Percentiles rank a stretch among this genome's conserved stretches.
Evolutionary conservation across 64 coral and sea anemone species (phyloP).

Genomic region (Catalaphyllia jardinei): DNA sequence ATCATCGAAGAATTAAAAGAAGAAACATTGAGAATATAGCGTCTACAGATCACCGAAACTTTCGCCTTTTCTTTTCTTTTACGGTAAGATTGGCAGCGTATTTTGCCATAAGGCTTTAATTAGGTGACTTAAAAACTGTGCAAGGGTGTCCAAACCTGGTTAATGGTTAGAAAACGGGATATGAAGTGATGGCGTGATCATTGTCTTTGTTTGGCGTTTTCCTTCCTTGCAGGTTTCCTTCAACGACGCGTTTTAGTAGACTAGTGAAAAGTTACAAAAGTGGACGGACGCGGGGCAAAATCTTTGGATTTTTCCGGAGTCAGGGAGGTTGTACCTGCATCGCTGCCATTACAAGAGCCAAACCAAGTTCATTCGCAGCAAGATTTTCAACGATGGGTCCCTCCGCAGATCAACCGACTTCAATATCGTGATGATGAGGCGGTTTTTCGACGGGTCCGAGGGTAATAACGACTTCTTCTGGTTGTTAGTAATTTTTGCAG

Average conservation of each 20-base stretch:
- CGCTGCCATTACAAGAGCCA: conserved; percentile 83
- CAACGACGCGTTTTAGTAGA: conserved; percentile 45
- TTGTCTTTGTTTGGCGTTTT: conserved; percentile 36
- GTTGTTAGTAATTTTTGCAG: background rate
- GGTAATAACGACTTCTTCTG: conserved; percentile 53
- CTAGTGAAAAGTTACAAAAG: conserved; percentile 87
- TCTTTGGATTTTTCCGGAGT: conserved; percentile 94
- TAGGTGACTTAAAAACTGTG: background rate
- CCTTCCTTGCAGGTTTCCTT: conserved; percentile 40
- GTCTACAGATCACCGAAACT: background rate
- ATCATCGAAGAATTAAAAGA: background rate
- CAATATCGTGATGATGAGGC: conserved; percentile 63
- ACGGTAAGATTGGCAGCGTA: background rate
- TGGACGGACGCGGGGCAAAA: conserved; percentile 97
- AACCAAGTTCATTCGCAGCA: conserved; percentile 55
- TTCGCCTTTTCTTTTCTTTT: conserved; percentile 2
- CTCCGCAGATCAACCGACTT: conserved; percentile 58
- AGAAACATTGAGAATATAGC: conserved; percentile 15
- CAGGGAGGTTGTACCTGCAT: conserved; percentile 74
- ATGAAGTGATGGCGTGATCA: conserved; percentile 35
- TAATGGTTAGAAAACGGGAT: background rate
- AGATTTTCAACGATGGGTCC: conserved; percentile 84
- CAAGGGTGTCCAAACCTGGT: background rate
- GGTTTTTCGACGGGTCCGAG: conserved; percentile 91
- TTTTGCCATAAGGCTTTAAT: background rate